phyloP scores from a whole-genome alignment of 2,888 invertebrate genomes.

The Peribatodes rhomboidaria region DNA sequence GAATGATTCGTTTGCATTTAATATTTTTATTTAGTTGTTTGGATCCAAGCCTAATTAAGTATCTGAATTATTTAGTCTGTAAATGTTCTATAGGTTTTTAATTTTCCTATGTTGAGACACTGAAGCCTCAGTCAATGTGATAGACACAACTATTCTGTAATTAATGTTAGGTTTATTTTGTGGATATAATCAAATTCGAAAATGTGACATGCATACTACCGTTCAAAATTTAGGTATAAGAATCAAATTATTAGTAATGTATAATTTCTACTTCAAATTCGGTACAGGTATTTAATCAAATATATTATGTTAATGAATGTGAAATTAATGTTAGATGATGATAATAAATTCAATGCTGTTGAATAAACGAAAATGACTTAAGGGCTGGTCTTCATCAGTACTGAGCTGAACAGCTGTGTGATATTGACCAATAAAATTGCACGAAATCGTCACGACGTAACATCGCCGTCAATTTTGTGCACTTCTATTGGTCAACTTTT shows the following conservation, averaged over 20 bases:
- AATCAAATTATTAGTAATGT: conserved; percentile 35
- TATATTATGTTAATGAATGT: conserved; percentile 16
- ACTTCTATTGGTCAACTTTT: background rate
- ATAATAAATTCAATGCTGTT: conserved; percentile 9
- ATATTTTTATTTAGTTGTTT: conserved; percentile 65
- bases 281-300: conserved; percentile 39
- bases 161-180: conserved; percentile 45
- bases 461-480: background rate
- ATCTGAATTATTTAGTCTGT: conserved; percentile 60
- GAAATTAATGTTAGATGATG: conserved; percentile 9
- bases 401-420: background rate
- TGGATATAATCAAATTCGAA: conserved; percentile 42
- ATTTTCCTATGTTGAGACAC: conserved; percentile 22
- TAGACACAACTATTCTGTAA: conserved; percentile 55
- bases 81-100: conserved; percentile 41
- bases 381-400: background rate
- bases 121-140: conserved; percentile 58
- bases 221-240: conserved; percentile 45
- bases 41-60: conserved; percentile 72
- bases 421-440: background rate
- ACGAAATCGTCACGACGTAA: background rate
- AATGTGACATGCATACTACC: conserved; percentile 38
- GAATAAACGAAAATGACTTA: background rate
- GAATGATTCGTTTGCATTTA: conserved; percentile 72
- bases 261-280: conserved; percentile 38